Base-by-base conservation (phyloP, 1,140 invertebrate genomes). In the Dreissena polymorpha region DNA sequence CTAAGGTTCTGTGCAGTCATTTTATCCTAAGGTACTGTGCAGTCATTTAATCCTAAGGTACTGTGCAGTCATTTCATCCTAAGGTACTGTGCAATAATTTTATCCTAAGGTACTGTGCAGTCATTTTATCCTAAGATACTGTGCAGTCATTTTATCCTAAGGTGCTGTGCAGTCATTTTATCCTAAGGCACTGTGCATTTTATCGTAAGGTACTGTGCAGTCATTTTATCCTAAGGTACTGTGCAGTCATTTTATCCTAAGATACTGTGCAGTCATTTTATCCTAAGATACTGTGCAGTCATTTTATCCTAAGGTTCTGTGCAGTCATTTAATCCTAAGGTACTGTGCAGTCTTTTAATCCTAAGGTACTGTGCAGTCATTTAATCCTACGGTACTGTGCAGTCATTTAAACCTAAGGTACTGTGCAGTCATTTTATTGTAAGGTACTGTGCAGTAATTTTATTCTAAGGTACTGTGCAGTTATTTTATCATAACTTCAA, bases 211-310 rank as follows among this genome's bases (percentile, higher is more conserved):
- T 93, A 50, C 21, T 69, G 16, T 39, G 0, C 51, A 23, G 21
- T 73, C 29, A 16, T n/a, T n/a, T n/a, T n/a, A 99, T 93, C 77
- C 88, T 50, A 92, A 93, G 90, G 93, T 93, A 50, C 21, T 69
- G 16, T 39, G 0, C 51, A 23, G 21, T 73, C 29, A 16, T n/a
- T n/a, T n/a, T n/a, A 99, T 93, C 77, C 88, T 50, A 92, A 93
- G 90, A 92, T 93, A 50, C 21, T 69, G 16, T 39, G 0, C 51
- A 23, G 21, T 73, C 29, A 16, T n/a, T n/a, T n/a, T n/a, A 99
- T 93, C 77, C 88, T 50, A 92, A 93, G 90, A 92, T 93, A 50
- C 21, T 69, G 16, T 39, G 0, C 51, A 23, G 21, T 73, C 29
- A 16, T n/a, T n/a, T n/a, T n/a, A 99, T 93, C 77, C 88, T 50